phyloP scores from a whole-genome alignment of 2,888 invertebrate genomes.

The Sarcophaga variegata region DNA sequence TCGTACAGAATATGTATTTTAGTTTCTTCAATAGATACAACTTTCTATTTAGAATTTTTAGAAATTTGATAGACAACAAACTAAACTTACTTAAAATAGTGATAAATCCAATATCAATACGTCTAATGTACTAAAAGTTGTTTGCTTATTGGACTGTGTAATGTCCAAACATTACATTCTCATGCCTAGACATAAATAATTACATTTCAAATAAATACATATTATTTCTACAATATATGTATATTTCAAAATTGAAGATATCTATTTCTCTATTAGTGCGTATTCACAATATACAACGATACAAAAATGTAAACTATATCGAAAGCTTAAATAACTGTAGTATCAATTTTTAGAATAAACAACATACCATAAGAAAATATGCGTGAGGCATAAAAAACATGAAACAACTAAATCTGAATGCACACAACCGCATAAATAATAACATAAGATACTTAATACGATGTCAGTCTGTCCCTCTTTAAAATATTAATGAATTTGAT shows the following conservation, averaged over 20 bases:
- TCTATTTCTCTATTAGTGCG: slow-evolving; percentile 14
- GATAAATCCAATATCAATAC: no score
- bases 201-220: slow-evolving; percentile 4
- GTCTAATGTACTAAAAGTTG: background rate
- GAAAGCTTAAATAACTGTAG: slow-evolving; percentile 51
- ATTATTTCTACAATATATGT: slow-evolving; percentile 25
- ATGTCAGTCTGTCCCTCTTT: slow-evolving; percentile 17
- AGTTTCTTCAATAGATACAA: no score
- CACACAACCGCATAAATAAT: slow-evolving; percentile 45
- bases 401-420: slow-evolving; percentile 22
- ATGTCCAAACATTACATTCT: slow-evolving; percentile 34
- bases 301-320: slow-evolving; percentile 60
- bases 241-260: slow-evolving; percentile 53
- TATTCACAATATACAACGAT: slow-evolving; percentile 29
- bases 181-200: slow-evolving; percentile 18
- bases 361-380: slow-evolving; percentile 62
- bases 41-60: no score
- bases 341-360: slow-evolving; percentile 55
- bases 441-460: slow-evolving; percentile 48
- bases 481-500: slow-evolving; percentile 32
- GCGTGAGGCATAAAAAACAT: slow-evolving; percentile 6
- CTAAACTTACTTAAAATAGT: no score
- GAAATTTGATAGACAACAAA: no score
- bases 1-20: no score
- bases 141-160: slow-evolving; percentile 36